phyloP scores from a whole-genome alignment of 2,888 invertebrate genomes.

The Mactromeris polynyma region DNA sequence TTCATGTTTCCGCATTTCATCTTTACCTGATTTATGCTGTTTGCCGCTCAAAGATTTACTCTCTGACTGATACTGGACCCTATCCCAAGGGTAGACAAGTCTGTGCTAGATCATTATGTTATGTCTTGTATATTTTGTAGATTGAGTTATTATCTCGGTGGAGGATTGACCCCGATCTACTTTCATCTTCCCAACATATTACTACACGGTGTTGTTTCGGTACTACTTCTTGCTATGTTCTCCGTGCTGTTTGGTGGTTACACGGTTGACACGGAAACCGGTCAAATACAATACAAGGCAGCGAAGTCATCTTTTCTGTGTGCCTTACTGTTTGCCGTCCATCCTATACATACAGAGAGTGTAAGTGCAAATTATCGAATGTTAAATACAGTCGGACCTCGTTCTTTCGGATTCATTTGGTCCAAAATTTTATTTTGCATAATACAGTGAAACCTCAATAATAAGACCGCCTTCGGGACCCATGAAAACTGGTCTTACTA shows the following conservation, averaged over 20 bases:
- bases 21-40: too few relatives aligned
- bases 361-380: conserved; percentile 88
- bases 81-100: too few relatives aligned
- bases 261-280: conserved; percentile 57
- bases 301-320: conserved; percentile 89
- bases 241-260: conserved; percentile 82
- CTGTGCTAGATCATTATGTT: too few relatives aligned
- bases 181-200: conserved; percentile 93
- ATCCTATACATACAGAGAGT: conserved; percentile 97
- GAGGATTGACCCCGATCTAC: conserved; percentile 88
- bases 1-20: too few relatives aligned
- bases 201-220: conserved; percentile 91
- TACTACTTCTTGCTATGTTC: conserved; percentile 88
- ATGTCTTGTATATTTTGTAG: conserved; percentile 77
- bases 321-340: conserved; percentile 94
- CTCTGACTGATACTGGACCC: too few relatives aligned
- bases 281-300: conserved; percentile 65
- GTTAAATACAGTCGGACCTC: too few relatives aligned
- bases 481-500: too few relatives aligned
- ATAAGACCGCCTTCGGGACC: too few relatives aligned
- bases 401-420: too few relatives aligned
- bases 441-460: too few relatives aligned
- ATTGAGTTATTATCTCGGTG: conserved; percentile 89
- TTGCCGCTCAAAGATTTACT: too few relatives aligned
- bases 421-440: too few relatives aligned